phyloP scores from a whole-genome alignment of 2,888 invertebrate species.

The Philopedon plagiatum region DNA sequence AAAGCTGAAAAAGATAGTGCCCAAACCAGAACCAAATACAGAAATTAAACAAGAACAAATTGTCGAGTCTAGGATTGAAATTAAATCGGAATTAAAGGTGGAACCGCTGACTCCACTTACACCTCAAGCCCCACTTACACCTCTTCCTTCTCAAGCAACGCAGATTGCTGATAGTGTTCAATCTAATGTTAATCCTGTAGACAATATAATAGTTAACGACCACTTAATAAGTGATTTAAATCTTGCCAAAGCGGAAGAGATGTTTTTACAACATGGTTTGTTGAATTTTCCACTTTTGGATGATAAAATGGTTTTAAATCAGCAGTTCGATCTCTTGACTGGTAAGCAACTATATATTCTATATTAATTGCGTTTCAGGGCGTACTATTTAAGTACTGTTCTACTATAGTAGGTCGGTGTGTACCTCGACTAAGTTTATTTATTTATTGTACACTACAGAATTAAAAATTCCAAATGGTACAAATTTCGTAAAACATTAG shows the following conservation, averaged over 20 bases:
- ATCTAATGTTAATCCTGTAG: neutral
- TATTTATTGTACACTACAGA: too few species aligned
- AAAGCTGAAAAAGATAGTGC: neutral
- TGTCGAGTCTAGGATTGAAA: neutral
- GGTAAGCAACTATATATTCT: too few species aligned
- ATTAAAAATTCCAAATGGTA: too few species aligned
- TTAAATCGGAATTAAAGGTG: neutral
- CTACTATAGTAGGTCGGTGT: too few species aligned
- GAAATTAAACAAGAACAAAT: slow-evolving; percentile 49
- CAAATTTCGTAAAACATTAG: too few species aligned
- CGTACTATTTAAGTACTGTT: too few species aligned
- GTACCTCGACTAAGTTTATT: too few species aligned
- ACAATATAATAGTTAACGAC: slow-evolving; percentile 4
- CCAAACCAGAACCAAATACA: slow-evolving; percentile 52
- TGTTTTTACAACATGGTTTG: slow-evolving; percentile 62
- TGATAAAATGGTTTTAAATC: slow-evolving; percentile 60
- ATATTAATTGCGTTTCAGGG: too few species aligned
- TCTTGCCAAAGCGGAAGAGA: slow-evolving; percentile 62
- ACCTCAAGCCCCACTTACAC: neutral
- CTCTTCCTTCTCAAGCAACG: neutral
- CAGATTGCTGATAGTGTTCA: neutral
- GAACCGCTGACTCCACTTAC: neutral
- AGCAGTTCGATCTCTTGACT: slow-evolving; percentile 60
- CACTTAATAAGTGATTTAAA: slow-evolving; percentile 58
- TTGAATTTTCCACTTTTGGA: slow-evolving; percentile 63